Percentiles rank a stretch among this genome's conserved stretches.
These are phyloP conservation scores for Thecocarcelia acutangulata DNA, from an alignment of 2,888 invertebrate genomes.

Conservation along the genomic window DNA sequence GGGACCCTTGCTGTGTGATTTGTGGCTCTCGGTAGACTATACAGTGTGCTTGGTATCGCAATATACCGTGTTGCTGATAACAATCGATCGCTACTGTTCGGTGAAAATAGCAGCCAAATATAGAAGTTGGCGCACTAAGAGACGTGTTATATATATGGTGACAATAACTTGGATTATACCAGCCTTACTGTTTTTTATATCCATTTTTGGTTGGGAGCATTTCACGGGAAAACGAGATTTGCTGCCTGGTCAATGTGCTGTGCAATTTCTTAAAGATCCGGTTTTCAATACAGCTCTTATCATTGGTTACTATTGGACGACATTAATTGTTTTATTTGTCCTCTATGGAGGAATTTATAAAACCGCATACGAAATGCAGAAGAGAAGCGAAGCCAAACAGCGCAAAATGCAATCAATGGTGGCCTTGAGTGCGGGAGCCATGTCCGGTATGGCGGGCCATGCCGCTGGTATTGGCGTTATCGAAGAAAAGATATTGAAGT, in stretches of 20 bases:
- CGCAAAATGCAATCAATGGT: slow-evolving; percentile 98
- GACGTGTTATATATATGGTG: slow-evolving; percentile 96
- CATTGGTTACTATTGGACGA: slow-evolving; percentile 98
- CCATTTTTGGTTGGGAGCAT: slow-evolving; percentile 99
- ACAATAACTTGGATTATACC: slow-evolving; percentile 98
- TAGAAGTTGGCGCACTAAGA: slow-evolving; percentile 97
- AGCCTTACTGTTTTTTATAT: slow-evolving; percentile 96
- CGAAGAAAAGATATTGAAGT: slow-evolving; percentile 82
- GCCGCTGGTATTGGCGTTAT: slow-evolving; percentile 93
- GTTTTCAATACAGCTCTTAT: slow-evolving; percentile 98
- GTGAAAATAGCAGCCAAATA: slow-evolving; percentile 99
- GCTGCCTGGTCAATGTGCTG: slow-evolving; percentile 93
- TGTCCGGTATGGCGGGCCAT: slow-evolving; percentile 94
- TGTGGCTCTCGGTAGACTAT: slow-evolving; percentile 99
- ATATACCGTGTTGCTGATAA: slow-evolving; percentile 98
- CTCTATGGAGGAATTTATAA: slow-evolving; percentile 98
- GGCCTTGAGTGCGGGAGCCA: slow-evolving; percentile 92
- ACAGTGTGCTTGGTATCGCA: slow-evolving; percentile 99
- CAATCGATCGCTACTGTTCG: slow-evolving; percentile 98
- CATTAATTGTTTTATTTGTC: slow-evolving; percentile 95
- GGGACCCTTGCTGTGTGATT: slow-evolving; percentile 96
- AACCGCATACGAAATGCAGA: slow-evolving; percentile 98
- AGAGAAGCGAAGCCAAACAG: slow-evolving; percentile 97
- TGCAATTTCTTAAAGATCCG: slow-evolving; percentile 98
- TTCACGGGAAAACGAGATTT: slow-evolving; percentile 96